phyloP scores from a whole-genome alignment of 2,113 vertebrate species.

The Chunga burmeisteri region DNA sequence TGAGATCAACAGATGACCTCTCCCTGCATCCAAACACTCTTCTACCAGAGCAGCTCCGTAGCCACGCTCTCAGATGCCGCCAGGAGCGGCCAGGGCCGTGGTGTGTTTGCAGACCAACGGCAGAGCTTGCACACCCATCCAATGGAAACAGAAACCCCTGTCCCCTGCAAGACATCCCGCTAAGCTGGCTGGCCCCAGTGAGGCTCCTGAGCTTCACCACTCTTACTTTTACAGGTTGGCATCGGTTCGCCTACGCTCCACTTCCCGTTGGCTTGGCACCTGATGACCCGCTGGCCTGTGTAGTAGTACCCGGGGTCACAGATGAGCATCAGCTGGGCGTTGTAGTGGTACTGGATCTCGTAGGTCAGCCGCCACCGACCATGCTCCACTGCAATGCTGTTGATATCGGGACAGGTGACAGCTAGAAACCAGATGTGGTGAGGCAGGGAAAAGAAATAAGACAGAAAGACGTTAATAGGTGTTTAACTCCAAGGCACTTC shows the following conservation, averaged over 20 bases:
- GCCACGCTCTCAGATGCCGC: background rate
- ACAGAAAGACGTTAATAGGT: background rate
- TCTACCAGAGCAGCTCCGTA: background rate
- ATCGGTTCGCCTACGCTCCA: conserved; percentile 90
- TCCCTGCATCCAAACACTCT: background rate
- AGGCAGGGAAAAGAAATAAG: background rate
- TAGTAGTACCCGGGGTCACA: conserved; percentile 98
- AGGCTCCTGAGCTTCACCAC: background rate
- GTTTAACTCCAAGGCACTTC: background rate
- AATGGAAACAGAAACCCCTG: rapidly evolving
- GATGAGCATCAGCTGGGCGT: conserved; percentile 92
- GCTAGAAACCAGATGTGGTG: conserved; percentile 64
- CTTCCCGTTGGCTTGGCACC: conserved; percentile 87
- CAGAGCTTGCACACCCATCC: rapidly evolving
- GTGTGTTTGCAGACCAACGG: rapidly evolving
- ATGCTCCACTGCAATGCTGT: conserved; percentile 87
- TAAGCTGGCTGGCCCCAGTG: rapidly evolving
- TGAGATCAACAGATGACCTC: background rate
- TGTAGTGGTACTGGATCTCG: conserved; percentile 91
- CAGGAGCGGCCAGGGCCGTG: background rate
- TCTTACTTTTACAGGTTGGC: conserved; percentile 91
- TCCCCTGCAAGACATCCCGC: rapidly evolving
- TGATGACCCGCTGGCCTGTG: conserved; percentile 89
- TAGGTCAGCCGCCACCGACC: conserved; percentile 95
- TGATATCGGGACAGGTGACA: conserved; percentile 88